These are phyloP conservation scores for Lacerta viridis DNA, from an alignment of 2,797 vertebrate genomes.

Conservation along the genomic window DNA sequence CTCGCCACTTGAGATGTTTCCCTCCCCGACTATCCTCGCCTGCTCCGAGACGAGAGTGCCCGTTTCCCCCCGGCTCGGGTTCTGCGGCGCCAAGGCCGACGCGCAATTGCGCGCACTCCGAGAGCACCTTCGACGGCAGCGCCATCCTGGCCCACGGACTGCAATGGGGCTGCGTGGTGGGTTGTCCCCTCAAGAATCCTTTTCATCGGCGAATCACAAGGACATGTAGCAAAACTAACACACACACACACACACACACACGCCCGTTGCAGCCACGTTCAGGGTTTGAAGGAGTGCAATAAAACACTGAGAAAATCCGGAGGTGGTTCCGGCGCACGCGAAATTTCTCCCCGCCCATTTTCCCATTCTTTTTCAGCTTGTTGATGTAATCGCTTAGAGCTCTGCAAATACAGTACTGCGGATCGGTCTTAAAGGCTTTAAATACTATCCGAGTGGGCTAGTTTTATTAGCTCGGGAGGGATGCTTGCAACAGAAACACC, in stretches of 20 bases:
- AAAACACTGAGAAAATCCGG: slow-evolving; percentile 43
- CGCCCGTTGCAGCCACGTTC: slow-evolving; percentile 16
- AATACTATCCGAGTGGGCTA: slow-evolving; percentile 92
- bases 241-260: slow-evolving; percentile 52
- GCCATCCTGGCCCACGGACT: background rate
- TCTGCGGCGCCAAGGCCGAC: slow-evolving; percentile 55
- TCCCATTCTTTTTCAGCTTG: slow-evolving; percentile 8
- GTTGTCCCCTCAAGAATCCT: background rate
- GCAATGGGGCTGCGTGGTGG: background rate
- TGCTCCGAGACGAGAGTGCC: slow-evolving; percentile 70
- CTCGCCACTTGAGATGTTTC: no score
- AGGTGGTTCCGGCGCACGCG: slow-evolving; percentile 2
- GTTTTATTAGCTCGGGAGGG: slow-evolving; percentile 86
- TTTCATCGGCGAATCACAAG: slow-evolving; percentile 30
- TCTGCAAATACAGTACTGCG: slow-evolving; percentile 80
- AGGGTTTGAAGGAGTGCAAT: slow-evolving; percentile 32
- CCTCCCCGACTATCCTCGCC: slow-evolving; percentile 51
- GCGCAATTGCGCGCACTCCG: slow-evolving; percentile 83
- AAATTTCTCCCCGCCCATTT: slow-evolving; percentile 54
- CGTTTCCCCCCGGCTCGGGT: slow-evolving; percentile 61
- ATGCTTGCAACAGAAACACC: slow-evolving; percentile 80
- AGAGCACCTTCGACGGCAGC: slow-evolving; percentile 56
- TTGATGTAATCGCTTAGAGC: slow-evolving; percentile 78
- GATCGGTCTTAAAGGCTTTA: slow-evolving; percentile 84
- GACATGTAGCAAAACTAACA: slow-evolving; percentile 50